These are phyloP conservation scores for Ciconia nigra DNA, from an alignment of 2,797 vertebrate genomes.

Conservation along the genomic window DNA sequence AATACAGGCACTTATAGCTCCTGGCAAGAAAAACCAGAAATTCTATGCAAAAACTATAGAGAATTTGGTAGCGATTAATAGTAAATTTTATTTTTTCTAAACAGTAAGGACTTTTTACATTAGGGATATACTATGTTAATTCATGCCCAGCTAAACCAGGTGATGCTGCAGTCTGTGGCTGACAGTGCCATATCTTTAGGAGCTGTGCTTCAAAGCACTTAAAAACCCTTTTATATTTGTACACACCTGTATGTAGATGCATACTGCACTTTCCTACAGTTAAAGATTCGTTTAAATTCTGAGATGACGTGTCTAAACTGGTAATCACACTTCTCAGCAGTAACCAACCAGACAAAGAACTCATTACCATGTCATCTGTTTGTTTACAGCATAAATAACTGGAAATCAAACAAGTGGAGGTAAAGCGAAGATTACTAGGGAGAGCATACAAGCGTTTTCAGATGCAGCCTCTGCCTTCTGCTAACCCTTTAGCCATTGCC, in stretches of 20 bases:
- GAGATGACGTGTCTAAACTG: background rate
- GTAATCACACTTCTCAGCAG: background rate
- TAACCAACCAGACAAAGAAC: background rate
- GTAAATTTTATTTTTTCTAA: background rate
- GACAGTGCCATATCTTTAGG: background rate
- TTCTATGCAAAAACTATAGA: background rate
- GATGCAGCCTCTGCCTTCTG: background rate
- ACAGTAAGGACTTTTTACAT: background rate
- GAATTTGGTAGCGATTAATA: background rate
- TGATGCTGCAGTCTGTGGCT: background rate
- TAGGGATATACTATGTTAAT: background rate
- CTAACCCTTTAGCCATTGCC: background rate
- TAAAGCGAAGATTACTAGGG: background rate
- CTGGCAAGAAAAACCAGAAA: background rate
- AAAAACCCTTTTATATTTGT: background rate
- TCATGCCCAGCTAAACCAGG: background rate
- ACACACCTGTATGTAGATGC: background rate
- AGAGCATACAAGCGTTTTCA: accelerated
- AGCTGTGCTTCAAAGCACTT: background rate
- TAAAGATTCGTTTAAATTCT: background rate
- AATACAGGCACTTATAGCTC: background rate
- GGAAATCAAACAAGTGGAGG: background rate
- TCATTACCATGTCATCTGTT: background rate
- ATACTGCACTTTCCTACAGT: background rate
- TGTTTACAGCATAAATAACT: background rate